Conservation (phyloP, 2,797 vertebrate genomes). For the Oreochromis grahami region DNA sequence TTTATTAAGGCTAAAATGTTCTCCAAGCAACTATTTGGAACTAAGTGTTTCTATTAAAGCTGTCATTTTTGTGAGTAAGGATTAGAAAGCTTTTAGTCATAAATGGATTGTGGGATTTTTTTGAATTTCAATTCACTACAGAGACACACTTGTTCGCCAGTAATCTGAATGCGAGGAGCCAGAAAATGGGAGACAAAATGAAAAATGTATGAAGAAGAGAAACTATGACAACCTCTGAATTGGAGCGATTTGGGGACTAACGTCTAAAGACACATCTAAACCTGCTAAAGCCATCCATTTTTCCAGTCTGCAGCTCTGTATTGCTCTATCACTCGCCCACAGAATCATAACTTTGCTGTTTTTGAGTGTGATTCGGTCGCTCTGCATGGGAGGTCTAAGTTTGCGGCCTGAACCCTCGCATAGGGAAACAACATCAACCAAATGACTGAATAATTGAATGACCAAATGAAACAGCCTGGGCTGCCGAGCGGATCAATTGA, state of each 20-base stretch:
- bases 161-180: background rate
- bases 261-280: constrained; percentile 33
- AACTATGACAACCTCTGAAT: constrained; percentile 55
- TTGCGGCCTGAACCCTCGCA: background rate
- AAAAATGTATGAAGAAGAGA: constrained; percentile 37
- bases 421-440: constrained; percentile 62
- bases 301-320: constrained; percentile 9
- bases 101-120: constrained; percentile 10
- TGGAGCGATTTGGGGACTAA: constrained; percentile 32
- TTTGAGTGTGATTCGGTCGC: background rate
- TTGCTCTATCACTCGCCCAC: constrained; percentile 3
- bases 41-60: background rate
- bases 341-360: constrained; percentile 28
- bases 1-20: background rate
- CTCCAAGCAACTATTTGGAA: background rate
- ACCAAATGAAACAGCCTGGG: constrained; percentile 63
- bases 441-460: constrained; percentile 71
- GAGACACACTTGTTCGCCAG: background rate
- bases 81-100: constrained; percentile 30
- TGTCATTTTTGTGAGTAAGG: background rate
- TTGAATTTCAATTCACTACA: constrained; percentile 3
- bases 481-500: constrained; percentile 59
- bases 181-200: constrained; percentile 31
- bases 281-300: constrained; percentile 36
- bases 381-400: constrained; percentile 31